phyloP scores from a whole-genome alignment of 2,113 vertebrate species.

The Amblyornis subalaris region DNA sequence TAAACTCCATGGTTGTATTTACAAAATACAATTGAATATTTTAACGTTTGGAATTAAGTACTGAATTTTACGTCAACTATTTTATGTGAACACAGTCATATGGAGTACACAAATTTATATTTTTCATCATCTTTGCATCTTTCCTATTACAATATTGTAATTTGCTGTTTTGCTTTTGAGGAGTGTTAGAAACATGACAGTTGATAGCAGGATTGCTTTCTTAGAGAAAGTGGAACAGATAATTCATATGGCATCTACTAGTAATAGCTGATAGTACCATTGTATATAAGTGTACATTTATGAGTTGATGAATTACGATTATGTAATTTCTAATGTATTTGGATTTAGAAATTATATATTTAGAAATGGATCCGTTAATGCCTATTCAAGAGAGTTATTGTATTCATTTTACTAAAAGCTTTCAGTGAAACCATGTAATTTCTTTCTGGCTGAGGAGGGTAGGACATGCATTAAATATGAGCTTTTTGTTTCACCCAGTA shows the following conservation, averaged over 20 bases:
- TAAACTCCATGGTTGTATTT: not conserved
- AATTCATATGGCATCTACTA: not conserved
- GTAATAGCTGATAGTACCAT: not conserved
- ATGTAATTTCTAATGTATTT: not conserved
- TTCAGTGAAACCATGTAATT: not conserved
- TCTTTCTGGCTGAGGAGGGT: not conserved
- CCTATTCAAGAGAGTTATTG: not conserved
- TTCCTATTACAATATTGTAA: not conserved
- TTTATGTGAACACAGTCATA: not conserved
- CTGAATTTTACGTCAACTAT: not conserved
- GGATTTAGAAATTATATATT: not conserved
- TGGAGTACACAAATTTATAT: not conserved
- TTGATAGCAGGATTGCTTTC: not conserved
- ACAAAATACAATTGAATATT: not conserved
- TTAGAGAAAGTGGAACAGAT: not conserved
- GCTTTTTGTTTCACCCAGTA: not conserved
- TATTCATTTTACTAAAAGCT: not conserved
- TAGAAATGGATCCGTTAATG: not conserved
- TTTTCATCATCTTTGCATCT: not conserved
- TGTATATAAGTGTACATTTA: not conserved
- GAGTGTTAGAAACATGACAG: not conserved
- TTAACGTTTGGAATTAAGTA: not conserved
- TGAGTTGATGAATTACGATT: not conserved
- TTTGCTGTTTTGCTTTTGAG: not conserved
- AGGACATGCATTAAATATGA: not conserved